These are phyloP conservation scores for Macroglossus sobrinus DNA, from an alignment of 2,113 vertebrate genomes.

Conservation along the genomic window DNA sequence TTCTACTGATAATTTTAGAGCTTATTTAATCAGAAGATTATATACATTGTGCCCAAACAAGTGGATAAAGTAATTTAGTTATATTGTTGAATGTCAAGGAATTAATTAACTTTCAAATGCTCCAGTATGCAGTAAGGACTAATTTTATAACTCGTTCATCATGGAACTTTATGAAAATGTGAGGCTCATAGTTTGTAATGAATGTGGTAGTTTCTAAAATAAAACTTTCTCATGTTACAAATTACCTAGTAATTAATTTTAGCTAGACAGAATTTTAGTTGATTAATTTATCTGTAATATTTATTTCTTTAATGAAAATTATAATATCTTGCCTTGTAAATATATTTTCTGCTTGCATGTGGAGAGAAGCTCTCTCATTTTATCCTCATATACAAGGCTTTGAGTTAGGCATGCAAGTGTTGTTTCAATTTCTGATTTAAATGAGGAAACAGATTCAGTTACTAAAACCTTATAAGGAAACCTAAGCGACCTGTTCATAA, in stretches of 20 bases:
- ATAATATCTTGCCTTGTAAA: not conserved
- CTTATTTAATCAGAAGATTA: conserved; percentile 59
- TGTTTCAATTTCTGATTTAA: not conserved
- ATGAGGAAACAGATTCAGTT: not conserved
- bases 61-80: conserved; percentile 46
- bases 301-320: conserved; percentile 28
- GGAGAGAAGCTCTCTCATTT: not conserved
- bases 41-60: conserved; percentile 53
- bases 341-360: not conserved
- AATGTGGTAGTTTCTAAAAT: not conserved
- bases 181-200: not conserved
- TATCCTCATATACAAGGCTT: not conserved
- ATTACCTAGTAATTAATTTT: conserved; percentile 32
- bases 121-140: not conserved
- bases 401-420: not conserved
- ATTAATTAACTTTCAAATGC: conserved; percentile 66
- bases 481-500: not conserved
- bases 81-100: conserved; percentile 63
- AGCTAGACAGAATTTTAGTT: not conserved
- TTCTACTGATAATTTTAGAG: not conserved
- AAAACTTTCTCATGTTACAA: not conserved
- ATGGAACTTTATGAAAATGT: conserved; percentile 45
- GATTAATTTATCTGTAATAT: not conserved
- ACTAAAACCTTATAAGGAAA: not conserved
- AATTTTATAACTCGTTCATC: conserved; percentile 48